Conservation (phyloP, 2,797 vertebrate genomes). For the Neopelma chrysocephalum region DNA sequence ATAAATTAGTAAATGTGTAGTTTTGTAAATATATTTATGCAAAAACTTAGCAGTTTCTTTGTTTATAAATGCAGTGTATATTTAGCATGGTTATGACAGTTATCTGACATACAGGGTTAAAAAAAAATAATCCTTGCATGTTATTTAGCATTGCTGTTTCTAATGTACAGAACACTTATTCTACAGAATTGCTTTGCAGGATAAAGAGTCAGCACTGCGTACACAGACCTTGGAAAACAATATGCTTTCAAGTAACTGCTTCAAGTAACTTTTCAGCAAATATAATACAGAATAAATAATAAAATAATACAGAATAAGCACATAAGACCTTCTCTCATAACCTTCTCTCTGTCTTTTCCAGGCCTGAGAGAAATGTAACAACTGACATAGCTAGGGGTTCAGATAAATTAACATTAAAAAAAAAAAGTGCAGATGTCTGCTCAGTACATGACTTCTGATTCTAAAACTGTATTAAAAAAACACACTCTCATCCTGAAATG, state of each 20-base stretch:
- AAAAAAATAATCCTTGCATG: neutral
- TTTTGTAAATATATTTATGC: neutral
- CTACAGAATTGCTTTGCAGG: neutral
- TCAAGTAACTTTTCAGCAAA: neutral
- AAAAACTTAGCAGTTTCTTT: neutral
- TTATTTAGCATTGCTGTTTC: neutral
- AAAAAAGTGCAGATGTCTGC: neutral
- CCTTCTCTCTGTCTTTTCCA: neutral
- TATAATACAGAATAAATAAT: neutral
- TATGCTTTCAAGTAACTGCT: neutral
- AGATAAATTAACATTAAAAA: neutral
- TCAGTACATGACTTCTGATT: neutral
- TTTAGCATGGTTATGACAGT: neutral
- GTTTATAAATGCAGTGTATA: neutral
- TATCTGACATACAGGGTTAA: neutral
- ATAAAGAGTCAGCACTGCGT: neutral
- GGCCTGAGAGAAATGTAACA: neutral
- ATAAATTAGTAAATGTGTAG: neutral
- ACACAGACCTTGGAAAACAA: neutral
- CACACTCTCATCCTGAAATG: neutral
- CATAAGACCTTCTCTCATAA: neutral
- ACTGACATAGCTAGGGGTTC: neutral
- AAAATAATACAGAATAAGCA: neutral
- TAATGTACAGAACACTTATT: neutral
- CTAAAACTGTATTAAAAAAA: neutral